Percentiles rank a stretch among this genome's conserved stretches.
Evolutionary conservation across 37 sponge, comb jelly and placozoan species (phyloP).

Genomic region (Bolinopsis microptera): DNA sequence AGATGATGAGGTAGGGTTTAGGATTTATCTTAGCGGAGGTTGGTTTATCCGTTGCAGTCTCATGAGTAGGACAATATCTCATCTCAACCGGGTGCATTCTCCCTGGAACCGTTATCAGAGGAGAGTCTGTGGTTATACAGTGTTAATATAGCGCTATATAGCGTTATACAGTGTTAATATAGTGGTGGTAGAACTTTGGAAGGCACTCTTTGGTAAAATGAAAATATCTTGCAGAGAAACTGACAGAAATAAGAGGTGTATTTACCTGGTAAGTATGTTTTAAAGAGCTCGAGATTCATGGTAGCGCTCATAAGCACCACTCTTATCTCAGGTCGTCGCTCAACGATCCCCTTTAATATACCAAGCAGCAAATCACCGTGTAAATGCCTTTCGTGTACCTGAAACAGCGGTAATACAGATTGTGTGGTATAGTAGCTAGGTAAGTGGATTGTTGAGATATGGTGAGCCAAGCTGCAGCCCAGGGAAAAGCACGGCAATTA

Average conservation of each 20-base stretch:
- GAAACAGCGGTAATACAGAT: no score
- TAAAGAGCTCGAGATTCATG: constrained; percentile 78
- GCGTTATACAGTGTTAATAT: no score
- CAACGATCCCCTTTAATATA: constrained; percentile 71
- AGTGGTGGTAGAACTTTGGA: no score
- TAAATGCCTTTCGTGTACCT: constrained; percentile 91
- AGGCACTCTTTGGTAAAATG: no score
- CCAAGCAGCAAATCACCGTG: constrained; percentile 91
- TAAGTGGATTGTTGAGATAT: no score
- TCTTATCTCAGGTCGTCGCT: constrained; percentile 77
- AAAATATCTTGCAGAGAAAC: no score
- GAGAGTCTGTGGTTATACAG: constrained; percentile 41
- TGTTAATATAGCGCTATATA: no score
- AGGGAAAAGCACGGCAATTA: no score
- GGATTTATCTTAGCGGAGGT: constrained; percentile 74
- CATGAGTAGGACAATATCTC: constrained; percentile 56
- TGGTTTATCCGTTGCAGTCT: constrained; percentile 15
- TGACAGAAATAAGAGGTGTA: no score
- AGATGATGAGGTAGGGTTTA: constrained; percentile 78
- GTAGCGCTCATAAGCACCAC: constrained; percentile 94
- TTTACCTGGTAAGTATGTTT: constrained; percentile 20
- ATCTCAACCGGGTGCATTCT: constrained; percentile 55
- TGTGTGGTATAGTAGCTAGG: no score
- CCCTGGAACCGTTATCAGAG: constrained; percentile 46
- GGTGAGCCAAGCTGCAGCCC: no score